Base-by-base conservation (phyloP, 1,140 invertebrate species). In the Subanguina moxae region DNA sequence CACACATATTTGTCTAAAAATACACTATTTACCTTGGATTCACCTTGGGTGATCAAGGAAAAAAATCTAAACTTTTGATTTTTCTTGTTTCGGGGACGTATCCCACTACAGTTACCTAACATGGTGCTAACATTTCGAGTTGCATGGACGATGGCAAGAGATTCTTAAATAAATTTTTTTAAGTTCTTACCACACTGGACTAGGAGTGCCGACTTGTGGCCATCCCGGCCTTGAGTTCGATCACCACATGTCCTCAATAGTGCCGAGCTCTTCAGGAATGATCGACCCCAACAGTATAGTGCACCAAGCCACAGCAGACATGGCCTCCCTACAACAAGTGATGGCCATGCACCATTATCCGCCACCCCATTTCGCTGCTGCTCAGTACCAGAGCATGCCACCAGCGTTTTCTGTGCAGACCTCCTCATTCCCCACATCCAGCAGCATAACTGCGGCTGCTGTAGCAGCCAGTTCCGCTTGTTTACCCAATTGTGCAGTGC, bases 341-440 rank as follows among this genome's bases (percentile, higher is more conserved):
- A 76, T 80, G 78, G 73, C 78, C 17, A 80, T 78, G 74, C 76
- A 74, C 56, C 67, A 73, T 32, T 77, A 77, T 64, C 63, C 28
- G 23, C 25, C 65, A 57, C 52, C 56, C 46, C 45, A 70, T 28
- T 52, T 52, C 48, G 11, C 32, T 38, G 11, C 32, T 38, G 45
- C 65, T 13, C 72, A 70, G 25, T 75, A 76, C 45, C 71, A 38
- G 21, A 52, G 27, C 30, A 58, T 77, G 72, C 45, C 59, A 9
- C 75, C 52, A n/a, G 67, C 72, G 57, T 59, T 63, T 28, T 65
- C 66, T 15, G 66, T 38, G 15, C 64, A 48, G 3, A 70, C 61
- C 0, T 65, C 71, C 1, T 48, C 72, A 5, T 56, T 59, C 5
- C 66, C 42, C n/a, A 28, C 42, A 1, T 46, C 45, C 17, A 28